Evolutionary conservation across 2,113 vertebrate genomes (phyloP).

Genomic region (Galeopterus variegatus): DNA sequence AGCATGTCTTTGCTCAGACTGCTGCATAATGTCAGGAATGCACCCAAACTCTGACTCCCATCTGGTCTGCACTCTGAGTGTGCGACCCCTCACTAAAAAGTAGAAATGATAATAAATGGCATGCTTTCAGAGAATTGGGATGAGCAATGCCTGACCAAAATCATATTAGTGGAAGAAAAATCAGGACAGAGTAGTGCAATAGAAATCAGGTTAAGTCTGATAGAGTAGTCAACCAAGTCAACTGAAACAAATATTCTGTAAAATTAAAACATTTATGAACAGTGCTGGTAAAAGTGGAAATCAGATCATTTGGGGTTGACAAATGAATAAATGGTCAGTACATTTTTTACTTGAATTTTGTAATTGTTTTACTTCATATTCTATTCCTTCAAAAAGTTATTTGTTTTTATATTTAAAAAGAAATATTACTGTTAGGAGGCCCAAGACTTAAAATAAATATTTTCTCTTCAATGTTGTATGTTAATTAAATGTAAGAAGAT

Average conservation of each 20-base stretch:
- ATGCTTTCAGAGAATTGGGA: background rate
- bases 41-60: background rate
- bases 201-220: background rate
- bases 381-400: background rate
- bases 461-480: background rate
- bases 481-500: slow-evolving; percentile 50
- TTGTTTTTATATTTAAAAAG: slow-evolving; percentile 7
- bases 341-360: background rate
- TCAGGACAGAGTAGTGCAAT: background rate
- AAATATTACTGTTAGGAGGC: background rate
- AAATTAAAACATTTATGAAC: background rate
- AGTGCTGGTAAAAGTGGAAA: background rate
- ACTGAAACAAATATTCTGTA: background rate
- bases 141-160: background rate
- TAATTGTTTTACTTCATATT: background rate
- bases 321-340: background rate
- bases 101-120: background rate
- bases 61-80: background rate
- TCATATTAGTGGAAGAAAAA: background rate
- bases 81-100: background rate
- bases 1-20: background rate
- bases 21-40: background rate
- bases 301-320: background rate
- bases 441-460: slow-evolving; percentile 13
- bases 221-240: background rate